Percentiles rank a stretch among this genome's conserved stretches.
Evolutionary conservation across 2,113 vertebrate genomes (phyloP).

Genomic region (Labeo rohita): DNA sequence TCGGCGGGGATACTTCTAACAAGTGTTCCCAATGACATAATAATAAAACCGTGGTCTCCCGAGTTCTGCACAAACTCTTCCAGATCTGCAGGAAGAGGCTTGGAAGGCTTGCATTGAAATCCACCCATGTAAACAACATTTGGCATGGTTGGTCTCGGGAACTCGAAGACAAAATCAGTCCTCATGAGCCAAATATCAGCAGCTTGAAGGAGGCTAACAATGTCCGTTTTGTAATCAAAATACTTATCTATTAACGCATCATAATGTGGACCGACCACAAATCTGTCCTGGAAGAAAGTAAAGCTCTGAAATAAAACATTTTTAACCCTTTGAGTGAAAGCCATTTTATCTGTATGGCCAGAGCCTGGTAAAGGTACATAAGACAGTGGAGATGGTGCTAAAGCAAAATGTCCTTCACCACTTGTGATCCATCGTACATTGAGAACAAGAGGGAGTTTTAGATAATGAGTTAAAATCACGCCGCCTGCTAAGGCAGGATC

Average conservation of each 20-base stretch:
- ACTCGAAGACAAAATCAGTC: slow-evolving; percentile 74
- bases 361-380: slow-evolving; percentile 74
- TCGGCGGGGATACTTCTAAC: slow-evolving; percentile 64
- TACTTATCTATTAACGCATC: slow-evolving; percentile 67
- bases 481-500: slow-evolving; percentile 69
- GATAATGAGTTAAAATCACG: slow-evolving; percentile 69
- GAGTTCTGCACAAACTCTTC: slow-evolving; percentile 72
- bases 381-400: slow-evolving; percentile 75
- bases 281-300: slow-evolving; percentile 57
- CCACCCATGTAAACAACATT: slow-evolving; percentile 72
- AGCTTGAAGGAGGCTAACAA: slow-evolving; percentile 66
- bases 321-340: slow-evolving; percentile 70
- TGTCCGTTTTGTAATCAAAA: slow-evolving; percentile 65
- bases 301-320: slow-evolving; percentile 65
- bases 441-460: slow-evolving; percentile 73
- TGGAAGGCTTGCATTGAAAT: slow-evolving; percentile 70
- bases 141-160: slow-evolving; percentile 75
- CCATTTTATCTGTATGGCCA: slow-evolving; percentile 72
- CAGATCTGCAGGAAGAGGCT: slow-evolving; percentile 67
- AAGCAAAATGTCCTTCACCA: slow-evolving; percentile 70
- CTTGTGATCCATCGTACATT: slow-evolving; percentile 75
- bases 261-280: slow-evolving; percentile 66
- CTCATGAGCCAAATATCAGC: slow-evolving; percentile 78
- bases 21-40: slow-evolving; percentile 71
- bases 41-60: slow-evolving; percentile 69